Conservation (phyloP, 2,113 vertebrate species). For the Campylomormyrus tamandua region DNA sequence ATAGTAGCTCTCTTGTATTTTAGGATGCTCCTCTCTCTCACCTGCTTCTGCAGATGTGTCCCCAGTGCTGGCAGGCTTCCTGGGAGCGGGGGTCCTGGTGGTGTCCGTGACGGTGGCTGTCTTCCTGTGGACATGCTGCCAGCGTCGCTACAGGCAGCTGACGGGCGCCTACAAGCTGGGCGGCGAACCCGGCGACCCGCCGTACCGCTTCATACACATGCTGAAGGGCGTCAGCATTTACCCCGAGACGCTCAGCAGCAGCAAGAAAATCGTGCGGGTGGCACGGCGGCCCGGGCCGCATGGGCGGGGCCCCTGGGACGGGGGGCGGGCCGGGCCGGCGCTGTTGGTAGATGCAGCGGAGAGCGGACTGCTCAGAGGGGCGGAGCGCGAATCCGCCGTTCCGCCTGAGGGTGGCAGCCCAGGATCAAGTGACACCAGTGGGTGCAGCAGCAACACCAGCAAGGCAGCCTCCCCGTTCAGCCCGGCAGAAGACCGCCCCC, state of each 20-base stretch:
- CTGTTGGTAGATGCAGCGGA: slow-evolving; percentile 53
- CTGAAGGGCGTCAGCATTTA: slow-evolving; percentile 82
- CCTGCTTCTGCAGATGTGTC: slow-evolving; percentile 66
- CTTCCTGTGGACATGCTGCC: slow-evolving; percentile 80
- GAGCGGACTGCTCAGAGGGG: slow-evolving; percentile 38
- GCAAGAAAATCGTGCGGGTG: slow-evolving; percentile 66
- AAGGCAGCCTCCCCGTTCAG: slow-evolving; percentile 64
- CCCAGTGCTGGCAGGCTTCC: slow-evolving; percentile 71
- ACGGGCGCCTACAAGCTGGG: slow-evolving; percentile 54
- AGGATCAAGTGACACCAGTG: slow-evolving; percentile 58
- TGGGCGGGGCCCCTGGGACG: slow-evolving; percentile 15
- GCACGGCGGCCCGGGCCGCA: slow-evolving; percentile 45
- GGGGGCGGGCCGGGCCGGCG: slow-evolving; percentile 12
- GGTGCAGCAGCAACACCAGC: slow-evolving; percentile 47
- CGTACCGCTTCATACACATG: slow-evolving; percentile 83
- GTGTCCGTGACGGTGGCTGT: slow-evolving; percentile 69
- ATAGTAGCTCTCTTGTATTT: not conserved
- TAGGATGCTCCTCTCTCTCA: not conserved
- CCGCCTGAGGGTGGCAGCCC: slow-evolving; percentile 63
- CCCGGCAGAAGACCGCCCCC: slow-evolving; percentile 43
- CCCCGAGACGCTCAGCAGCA: slow-evolving; percentile 74
- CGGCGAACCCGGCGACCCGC: slow-evolving; percentile 49
- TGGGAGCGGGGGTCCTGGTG: slow-evolving; percentile 73
- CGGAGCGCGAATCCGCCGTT: slow-evolving; percentile 65
- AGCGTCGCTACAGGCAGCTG: slow-evolving; percentile 69